A percentile compares a stretch with the other conserved stretches of the same genome.
phyloP scores from a whole-genome alignment of 2,113 vertebrate species.

The Mirounga angustirostris region DNA sequence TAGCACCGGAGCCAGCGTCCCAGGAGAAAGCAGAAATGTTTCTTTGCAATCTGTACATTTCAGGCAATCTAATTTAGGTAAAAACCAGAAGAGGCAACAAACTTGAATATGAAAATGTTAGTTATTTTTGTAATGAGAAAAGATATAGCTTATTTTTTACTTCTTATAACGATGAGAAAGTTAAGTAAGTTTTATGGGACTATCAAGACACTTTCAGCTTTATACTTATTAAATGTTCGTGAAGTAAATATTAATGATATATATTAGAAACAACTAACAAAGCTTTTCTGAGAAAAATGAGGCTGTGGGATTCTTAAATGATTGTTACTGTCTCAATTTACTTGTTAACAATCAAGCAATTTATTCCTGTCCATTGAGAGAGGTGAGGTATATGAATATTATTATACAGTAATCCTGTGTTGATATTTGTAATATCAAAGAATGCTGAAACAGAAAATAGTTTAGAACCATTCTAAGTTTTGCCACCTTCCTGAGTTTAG shows the following conservation, averaged over 20 bases:
- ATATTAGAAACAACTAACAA: not conserved
- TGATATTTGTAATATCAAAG: not conserved
- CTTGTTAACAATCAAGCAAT: not conserved
- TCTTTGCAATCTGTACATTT: not conserved
- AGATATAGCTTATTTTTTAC: not conserved
- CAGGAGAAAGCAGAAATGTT: not conserved
- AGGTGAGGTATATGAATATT: not conserved
- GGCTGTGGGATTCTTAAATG: not conserved
- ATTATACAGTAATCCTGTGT: not conserved
- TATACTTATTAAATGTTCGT: not conserved
- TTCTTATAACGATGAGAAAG: not conserved
- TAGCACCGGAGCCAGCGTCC: not conserved
- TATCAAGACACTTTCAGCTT: not conserved
- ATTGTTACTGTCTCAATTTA: not conserved
- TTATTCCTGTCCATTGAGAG: not conserved
- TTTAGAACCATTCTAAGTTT: not conserved
- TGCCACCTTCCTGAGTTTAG: not conserved
- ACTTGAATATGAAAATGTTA: not conserved
- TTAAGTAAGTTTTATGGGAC: not conserved
- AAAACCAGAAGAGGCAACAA: not conserved
- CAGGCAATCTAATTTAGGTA: not conserved
- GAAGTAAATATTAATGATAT: not conserved
- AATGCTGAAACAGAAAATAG: not conserved
- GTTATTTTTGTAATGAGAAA: constrained; percentile 28
- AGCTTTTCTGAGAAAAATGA: not conserved